Conservation (phyloP, 53 echinoderm and acorn worm species). For the Holothuria scabra region DNA sequence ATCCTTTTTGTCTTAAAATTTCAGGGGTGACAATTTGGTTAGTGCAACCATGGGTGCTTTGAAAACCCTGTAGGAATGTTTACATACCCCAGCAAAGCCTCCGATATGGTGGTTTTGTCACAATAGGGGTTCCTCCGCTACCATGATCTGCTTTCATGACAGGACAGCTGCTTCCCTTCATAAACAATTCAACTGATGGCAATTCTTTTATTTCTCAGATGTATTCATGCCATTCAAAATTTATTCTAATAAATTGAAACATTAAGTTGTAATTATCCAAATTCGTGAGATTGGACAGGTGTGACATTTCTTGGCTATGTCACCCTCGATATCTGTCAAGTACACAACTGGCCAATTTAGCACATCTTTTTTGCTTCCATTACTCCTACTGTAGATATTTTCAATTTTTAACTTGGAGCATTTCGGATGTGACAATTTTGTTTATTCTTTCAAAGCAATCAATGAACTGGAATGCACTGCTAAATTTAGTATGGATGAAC, state of each 20-base stretch:
- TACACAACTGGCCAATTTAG: constrained; percentile 16
- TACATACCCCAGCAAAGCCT: constrained; percentile 20
- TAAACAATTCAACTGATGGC: neutral
- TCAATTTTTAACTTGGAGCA: too few species aligned
- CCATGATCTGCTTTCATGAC: constrained; percentile 3
- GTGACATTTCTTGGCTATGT: neutral
- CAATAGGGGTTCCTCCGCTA: neutral
- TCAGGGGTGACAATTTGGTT: constrained; percentile 30
- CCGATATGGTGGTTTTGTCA: constrained; percentile 4
- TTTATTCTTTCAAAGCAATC: too few species aligned
- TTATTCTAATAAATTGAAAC: constrained; percentile 26
- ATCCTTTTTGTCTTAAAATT: constrained; percentile 31
- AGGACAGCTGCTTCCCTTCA: constrained; percentile 34
- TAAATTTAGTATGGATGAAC: too few species aligned
- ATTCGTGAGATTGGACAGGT: constrained; percentile 6
- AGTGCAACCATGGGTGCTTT: constrained; percentile 9
- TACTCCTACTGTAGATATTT: neutral
- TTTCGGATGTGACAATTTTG: too few species aligned
- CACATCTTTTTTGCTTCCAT: constrained; percentile 10
- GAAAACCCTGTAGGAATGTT: constrained; percentile 21
- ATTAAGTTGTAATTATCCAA: constrained; percentile 35
- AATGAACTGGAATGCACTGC: too few species aligned
- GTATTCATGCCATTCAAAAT: constrained; percentile 18
- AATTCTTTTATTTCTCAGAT: constrained; percentile 5
- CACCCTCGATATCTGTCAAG: neutral